Evolutionary conservation across 2,113 vertebrate genomes (phyloP), one percentile per base, ranked within the genome.

Genomic region (Pygathrix nemaeus): DNA sequence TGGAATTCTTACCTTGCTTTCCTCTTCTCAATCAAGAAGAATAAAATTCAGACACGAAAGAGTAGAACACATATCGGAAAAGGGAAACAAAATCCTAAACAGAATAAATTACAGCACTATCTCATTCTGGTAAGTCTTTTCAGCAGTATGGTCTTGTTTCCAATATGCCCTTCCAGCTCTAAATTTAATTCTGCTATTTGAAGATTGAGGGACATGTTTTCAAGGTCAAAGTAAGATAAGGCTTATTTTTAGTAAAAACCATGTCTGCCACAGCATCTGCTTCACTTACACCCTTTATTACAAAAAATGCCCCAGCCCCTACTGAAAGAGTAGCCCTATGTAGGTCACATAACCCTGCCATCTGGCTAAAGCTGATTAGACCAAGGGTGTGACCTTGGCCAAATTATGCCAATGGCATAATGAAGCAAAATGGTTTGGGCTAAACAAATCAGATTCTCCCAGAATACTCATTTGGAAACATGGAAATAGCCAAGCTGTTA

Each of bases 291-390:
- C 23, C 17, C 5, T 72, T 81, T 38, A 88, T 38, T 43, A 45
- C 27, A 40, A 81, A 72, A 81, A 81, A 35, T 32, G 50, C 40
- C 32, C 38, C 21, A 57, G 73, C 11, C 21, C 18, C 23, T 48
- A 23, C 8, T 59, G 21, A 88, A 72, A 32, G 61, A 20, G 20
- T 86, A 79, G 10, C n/a, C 59, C 21, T 79, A 57, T 30, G 40
- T n/a, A 79, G 73, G 14, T 57, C 57, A 79, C 23, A 50, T 57
- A 88, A 59, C 38, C 52, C 59, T 59, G 17, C 17, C 25, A n/a
- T 80, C 64, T 94, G 64, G 75, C 32, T 48, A 81, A 94, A 72
- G 50, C 64, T 72, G 40, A 94, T 88, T 59, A 94, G 43, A 81
- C 52, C 12, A n/a, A 68, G 38, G 3, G 12, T 48, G 32, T 80